Base-by-base conservation (phyloP, 2,888 invertebrate species). In the Dinocampus coccinellae region DNA sequence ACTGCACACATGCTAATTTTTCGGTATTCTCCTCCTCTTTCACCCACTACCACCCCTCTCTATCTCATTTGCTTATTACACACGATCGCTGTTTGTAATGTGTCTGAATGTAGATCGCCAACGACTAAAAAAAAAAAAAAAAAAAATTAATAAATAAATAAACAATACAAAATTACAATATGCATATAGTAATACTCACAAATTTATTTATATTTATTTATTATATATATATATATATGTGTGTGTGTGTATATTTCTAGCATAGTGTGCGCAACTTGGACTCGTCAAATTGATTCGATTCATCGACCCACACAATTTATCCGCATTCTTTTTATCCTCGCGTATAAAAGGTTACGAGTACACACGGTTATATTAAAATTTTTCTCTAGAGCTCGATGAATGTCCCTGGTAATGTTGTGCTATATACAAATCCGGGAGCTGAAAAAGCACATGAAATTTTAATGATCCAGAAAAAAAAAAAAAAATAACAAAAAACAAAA, bases 1-100 rank as follows among this genome's bases (percentile, higher is more conserved):
- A 74, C 76, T 80, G 83, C 80, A 80, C 80, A 80, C 83, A 85
- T 85, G 85, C 82, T 84, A 84, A 85, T 85, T 85, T 85, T 84
- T 85, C 77, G 80, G 80, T 80, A n/a, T 78, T 58, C 26, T 76
- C 80, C 79, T 62, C 62, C 63, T 60, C 57, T 26, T 26, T 58
- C 66, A 34, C 29, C 29, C 58, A 24, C 29, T 52, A 26, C 16
- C 47, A 47, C 47, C 47, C n/a, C 36, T 20, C 29, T 29, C 16
- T 22, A 24, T 11, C 42, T 11, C 42, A 7, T 3, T 24, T 2
- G 81, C 79, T 85, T 83, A 84, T 84, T 85, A 85, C 83, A 82
- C 82, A 82, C 82, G 81, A 83, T 79, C 78, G 81, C 81, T 81
- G 84, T 84, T 83, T 84, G 81, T 80, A 84, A 84, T 82, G 84